Conservation (phyloP, 2,113 vertebrate species). For the Podiceps cristatus region DNA sequence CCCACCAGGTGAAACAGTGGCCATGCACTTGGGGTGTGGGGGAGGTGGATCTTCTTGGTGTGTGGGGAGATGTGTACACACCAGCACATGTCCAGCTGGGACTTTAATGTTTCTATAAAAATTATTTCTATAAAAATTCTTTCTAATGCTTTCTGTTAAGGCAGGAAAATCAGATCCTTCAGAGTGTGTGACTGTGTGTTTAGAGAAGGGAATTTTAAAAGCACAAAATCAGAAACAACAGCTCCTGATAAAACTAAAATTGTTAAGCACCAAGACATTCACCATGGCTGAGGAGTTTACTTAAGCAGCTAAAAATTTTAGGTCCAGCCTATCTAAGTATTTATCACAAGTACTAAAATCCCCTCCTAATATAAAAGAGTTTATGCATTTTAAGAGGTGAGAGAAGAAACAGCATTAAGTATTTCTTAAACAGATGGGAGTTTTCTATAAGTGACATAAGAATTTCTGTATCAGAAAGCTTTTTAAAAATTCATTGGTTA, state of each 20-base stretch:
- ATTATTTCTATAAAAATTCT: background rate
- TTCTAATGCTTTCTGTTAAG: background rate
- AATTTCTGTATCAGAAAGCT: background rate
- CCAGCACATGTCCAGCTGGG: rapidly evolving
- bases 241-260: background rate
- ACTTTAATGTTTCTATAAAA: background rate
- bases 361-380: background rate
- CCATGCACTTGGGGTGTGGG: background rate
- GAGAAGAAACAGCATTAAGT: background rate
- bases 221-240: background rate
- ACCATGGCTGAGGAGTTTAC: background rate
- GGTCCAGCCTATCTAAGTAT: background rate
- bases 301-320: background rate
- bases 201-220: background rate
- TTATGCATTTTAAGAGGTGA: background rate
- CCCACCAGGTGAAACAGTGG: background rate
- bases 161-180: background rate
- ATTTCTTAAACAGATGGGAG: background rate
- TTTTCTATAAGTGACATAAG: rapidly evolving
- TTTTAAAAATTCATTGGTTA: background rate
- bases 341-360: background rate
- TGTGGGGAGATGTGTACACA: background rate
- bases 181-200: rapidly evolving
- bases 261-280: background rate
- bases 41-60: no score